Conservation (phyloP, 2,888 invertebrate genomes). For the Molorchus minor region DNA sequence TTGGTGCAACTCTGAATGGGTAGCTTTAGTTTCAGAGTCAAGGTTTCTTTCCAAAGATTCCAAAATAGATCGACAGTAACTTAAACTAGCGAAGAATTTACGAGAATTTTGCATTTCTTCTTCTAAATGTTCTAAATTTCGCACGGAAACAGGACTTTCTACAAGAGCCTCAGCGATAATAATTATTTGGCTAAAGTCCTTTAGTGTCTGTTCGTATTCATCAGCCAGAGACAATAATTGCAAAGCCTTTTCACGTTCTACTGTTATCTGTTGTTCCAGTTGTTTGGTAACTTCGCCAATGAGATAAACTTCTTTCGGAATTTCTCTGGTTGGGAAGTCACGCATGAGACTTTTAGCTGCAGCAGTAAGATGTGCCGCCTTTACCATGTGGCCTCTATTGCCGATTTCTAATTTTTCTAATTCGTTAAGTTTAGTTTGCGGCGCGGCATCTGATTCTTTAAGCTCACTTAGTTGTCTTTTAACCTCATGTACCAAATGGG, state of each 20-base stretch:
- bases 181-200: constrained; percentile 86
- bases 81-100: constrained; percentile 88
- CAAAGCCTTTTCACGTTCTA: constrained; percentile 79
- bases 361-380: constrained; percentile 70
- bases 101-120: constrained; percentile 90
- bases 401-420: constrained; percentile 75
- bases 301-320: constrained; percentile 73
- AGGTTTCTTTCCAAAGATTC: constrained; percentile 87
- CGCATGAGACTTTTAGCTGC: constrained; percentile 71
- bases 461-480: constrained; percentile 67
- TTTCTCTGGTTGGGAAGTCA: constrained; percentile 75
- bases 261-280: constrained; percentile 74
- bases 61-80: constrained; percentile 85
- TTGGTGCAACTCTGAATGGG: constrained; percentile 78
- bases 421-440: constrained; percentile 72
- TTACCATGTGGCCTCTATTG: constrained; percentile 71
- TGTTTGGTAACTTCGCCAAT: constrained; percentile 75
- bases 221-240: constrained; percentile 81
- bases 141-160: constrained; percentile 79
- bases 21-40: constrained; percentile 79
- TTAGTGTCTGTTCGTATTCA: constrained; percentile 88
- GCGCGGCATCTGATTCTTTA: constrained; percentile 71
- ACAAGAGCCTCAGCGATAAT: constrained; percentile 84
- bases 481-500: constrained; percentile 64
- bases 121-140: constrained; percentile 80